phyloP scores from a whole-genome alignment of 1,140 invertebrate genomes.

The Ooceraea biroi region DNA sequence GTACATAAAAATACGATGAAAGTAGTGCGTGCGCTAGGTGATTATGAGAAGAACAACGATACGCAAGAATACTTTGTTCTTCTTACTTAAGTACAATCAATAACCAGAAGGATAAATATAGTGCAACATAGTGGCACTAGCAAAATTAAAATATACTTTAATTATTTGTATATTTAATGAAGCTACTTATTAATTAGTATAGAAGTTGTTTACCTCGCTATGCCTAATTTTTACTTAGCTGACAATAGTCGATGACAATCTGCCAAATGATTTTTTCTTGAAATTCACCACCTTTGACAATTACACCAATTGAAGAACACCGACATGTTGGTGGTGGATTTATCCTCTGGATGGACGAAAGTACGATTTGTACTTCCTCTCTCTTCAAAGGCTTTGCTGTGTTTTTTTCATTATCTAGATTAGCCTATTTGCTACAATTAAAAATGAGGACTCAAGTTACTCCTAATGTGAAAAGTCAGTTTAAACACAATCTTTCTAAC shows the following conservation, averaged over 20 bases:
- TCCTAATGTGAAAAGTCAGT: slow-evolving; percentile 71
- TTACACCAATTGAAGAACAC: slow-evolving; percentile 68
- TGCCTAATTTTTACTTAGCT: slow-evolving; percentile 78
- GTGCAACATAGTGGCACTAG: slow-evolving; percentile 64
- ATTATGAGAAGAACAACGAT: slow-evolving; percentile 48
- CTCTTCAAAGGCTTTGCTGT: slow-evolving; percentile 76
- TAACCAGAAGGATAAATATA: slow-evolving; percentile 57
- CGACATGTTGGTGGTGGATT: slow-evolving; percentile 56
- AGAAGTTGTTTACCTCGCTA: slow-evolving; percentile 73
- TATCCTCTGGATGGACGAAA: slow-evolving; percentile 64
- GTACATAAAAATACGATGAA: slow-evolving; percentile 61
- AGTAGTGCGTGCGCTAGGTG: slow-evolving; percentile 50
- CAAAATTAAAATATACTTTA: slow-evolving; percentile 61
- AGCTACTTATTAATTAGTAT: slow-evolving; percentile 65
- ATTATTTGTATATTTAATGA: slow-evolving; percentile 57
- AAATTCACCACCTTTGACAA: slow-evolving; percentile 73
- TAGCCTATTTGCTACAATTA: slow-evolving; percentile 78
- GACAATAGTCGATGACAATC: slow-evolving; percentile 71
- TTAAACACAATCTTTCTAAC: slow-evolving; percentile 75
- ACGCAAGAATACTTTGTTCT: slow-evolving; percentile 29
- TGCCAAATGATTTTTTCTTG: slow-evolving; percentile 74
- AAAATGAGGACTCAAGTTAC: slow-evolving; percentile 78
- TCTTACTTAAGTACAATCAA: slow-evolving; percentile 52
- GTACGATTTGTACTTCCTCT: slow-evolving; percentile 72
- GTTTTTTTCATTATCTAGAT: slow-evolving; percentile 79